A percentile compares a stretch with the other conserved stretches of the same genome.
These are phyloP conservation scores for Thamnophis sirtalis DNA, from an alignment of 2,113 vertebrate genomes.

Conservation along the genomic window DNA sequence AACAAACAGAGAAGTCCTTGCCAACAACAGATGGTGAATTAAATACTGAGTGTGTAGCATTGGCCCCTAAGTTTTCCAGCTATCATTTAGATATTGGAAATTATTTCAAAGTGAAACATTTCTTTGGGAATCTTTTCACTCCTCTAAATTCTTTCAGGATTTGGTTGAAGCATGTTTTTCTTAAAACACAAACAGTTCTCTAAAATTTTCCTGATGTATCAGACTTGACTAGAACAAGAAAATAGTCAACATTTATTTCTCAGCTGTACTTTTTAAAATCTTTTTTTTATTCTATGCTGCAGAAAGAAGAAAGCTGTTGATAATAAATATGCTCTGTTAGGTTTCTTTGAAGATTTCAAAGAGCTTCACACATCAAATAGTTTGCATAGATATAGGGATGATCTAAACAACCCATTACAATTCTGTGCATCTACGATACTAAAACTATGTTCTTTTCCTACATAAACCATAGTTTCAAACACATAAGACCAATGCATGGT, in stretches of 20 bases:
- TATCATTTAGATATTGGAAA: slow-evolving; percentile 36
- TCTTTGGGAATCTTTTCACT: slow-evolving; percentile 22
- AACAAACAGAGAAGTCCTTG: slow-evolving; percentile 43
- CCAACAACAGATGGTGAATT: slow-evolving; percentile 55
- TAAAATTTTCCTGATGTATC: neutral
- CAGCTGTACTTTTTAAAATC: neutral
- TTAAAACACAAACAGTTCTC: neutral
- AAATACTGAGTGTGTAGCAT: slow-evolving; percentile 37
- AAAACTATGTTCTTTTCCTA: neutral
- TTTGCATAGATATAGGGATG: neutral
- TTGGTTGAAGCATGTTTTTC: slow-evolving; percentile 8
- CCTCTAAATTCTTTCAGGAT: neutral
- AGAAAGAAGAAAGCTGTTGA: neutral
- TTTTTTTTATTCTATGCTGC: slow-evolving; percentile 12
- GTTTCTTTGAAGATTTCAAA: neutral
- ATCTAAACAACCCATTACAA: neutral
- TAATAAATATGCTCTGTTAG: fast-evolving
- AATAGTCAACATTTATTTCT: slow-evolving; percentile 32
- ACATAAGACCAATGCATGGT: neutral
- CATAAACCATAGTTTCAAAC: neutral
- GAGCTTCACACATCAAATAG: neutral
- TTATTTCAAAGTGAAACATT: slow-evolving; percentile 21
- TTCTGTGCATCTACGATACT: neutral
- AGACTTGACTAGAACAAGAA: neutral
- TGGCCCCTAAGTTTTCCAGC: slow-evolving; percentile 52